Percentiles rank a stretch among this genome's conserved stretches.
Evolutionary conservation across 2,797 vertebrate species (phyloP).

Genomic region (Tenualosa ilisha): DNA sequence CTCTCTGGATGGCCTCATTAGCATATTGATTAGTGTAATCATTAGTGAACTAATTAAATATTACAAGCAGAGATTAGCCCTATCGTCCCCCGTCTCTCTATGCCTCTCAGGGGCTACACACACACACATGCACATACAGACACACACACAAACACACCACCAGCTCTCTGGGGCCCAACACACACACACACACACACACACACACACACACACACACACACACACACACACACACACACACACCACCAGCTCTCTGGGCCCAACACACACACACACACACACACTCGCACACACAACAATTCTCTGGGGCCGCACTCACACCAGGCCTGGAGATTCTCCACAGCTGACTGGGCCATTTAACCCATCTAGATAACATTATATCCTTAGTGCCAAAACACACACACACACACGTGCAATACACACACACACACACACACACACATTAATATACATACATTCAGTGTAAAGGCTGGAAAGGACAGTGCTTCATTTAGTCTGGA

Average conservation of each 20-base stretch:
- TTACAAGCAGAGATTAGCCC: conserved; percentile 49
- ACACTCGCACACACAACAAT: background rate
- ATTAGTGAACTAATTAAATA: conserved; percentile 57
- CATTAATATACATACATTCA: too few relatives aligned
- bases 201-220: background rate
- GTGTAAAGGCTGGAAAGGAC: too few relatives aligned
- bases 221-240: background rate
- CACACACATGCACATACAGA: background rate
- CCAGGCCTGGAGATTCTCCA: too few relatives aligned
- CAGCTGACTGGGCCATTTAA: too few relatives aligned
- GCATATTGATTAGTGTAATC: conserved; percentile 52
- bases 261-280: background rate
- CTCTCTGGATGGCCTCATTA: conserved; percentile 41
- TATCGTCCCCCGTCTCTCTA: conserved; percentile 47
- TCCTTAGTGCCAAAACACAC: too few relatives aligned
- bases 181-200: background rate
- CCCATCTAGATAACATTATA: too few relatives aligned
- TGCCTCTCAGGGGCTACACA: conserved; percentile 36
- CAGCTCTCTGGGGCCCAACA: background rate
- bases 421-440: too few relatives aligned
- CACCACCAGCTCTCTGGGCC: too few relatives aligned
- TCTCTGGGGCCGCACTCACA: background rate
- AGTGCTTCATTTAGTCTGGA: too few relatives aligned
- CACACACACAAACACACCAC: background rate
- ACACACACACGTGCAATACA: too few relatives aligned